Conservation (phyloP, 1,140 invertebrate species). For the Prorops nasuta region DNA sequence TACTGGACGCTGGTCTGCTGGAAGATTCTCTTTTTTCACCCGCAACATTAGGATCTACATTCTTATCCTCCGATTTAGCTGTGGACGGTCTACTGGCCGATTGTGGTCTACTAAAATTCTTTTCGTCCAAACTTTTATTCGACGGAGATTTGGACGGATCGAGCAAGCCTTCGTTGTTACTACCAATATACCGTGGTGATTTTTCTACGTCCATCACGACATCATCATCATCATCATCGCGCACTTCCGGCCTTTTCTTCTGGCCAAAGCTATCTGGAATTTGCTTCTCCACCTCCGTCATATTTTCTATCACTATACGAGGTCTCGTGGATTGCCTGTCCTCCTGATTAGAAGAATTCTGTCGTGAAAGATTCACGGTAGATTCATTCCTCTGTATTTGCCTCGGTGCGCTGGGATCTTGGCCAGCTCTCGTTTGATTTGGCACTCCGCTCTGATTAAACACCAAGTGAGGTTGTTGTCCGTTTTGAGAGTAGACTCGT, state of each 20-base stretch:
- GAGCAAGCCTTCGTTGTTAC: background rate
- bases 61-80: background rate
- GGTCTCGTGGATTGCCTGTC: constrained; percentile 11
- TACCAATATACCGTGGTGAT: background rate
- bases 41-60: background rate
- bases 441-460: background rate
- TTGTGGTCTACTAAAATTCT: background rate
- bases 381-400: constrained; percentile 23
- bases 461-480: constrained; percentile 6
- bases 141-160: constrained; percentile 3
- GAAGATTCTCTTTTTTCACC: background rate
- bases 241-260: constrained; percentile 18
- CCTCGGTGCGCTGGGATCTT: background rate
- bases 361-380: constrained; percentile 7
- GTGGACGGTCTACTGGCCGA: constrained; percentile 1
- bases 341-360: constrained; percentile 8
- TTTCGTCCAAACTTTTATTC: background rate
- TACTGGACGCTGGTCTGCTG: background rate
- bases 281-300: constrained; percentile 30
- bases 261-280: constrained; percentile 5
- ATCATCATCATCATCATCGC: constrained; percentile 36
- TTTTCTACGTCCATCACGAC: constrained; percentile 35
- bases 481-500: constrained; percentile 1
- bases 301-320: constrained; percentile 35
- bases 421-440: background rate